Base-by-base conservation (phyloP, 2,797 vertebrate genomes). In the Trachurus trachurus region DNA sequence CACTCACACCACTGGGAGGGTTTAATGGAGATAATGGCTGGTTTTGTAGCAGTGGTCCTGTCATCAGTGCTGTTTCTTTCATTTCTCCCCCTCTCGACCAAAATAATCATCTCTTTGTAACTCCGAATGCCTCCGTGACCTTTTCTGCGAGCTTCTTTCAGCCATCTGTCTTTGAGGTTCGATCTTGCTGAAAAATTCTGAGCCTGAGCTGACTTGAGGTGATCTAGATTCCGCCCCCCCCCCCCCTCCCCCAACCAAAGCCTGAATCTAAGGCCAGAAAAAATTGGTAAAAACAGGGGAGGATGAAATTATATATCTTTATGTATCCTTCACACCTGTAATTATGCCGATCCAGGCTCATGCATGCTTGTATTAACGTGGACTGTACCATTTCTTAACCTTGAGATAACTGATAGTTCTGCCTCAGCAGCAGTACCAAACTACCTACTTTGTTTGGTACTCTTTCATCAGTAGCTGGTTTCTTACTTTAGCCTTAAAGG, bases 1-100 rank as follows among this genome's bases (percentile, higher is more conserved):
- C n/a, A 37, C 68, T 45, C 69, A 56, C 54, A 56, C 75, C 75
- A 71, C 54, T 22, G 78, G 61, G 71, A 69, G 74, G 67, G 53
- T 74, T 71, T 74, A 68, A 76, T 76, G 31, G 54, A 61, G 73
- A 68, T 84, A 68, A 80, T 78, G 34, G 44, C 39, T 60, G 64
- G 71, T 71, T 80, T 42, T 54, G 29, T 44, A 4, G 74, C 69
- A 40, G 7, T 52, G 53, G 56, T 67, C 17, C 60, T 61, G 60
- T 70, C 50, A 42, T 71, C 42, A 45, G 1, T 29, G 66, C 16
- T 64, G 39, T 7, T 37, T 16, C 26, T 61, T 74, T 53, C 13
- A 61, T 71, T 71, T 58, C 37, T 66, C 44, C 26, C 26, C 9
- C 45, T 34, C 71, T 60, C 64, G 4, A 42, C 64, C 50, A 52